A percentile compares a stretch with the other conserved stretches of the same genome.
phyloP scores from a whole-genome alignment of 2,888 invertebrate genomes.

The Andrena praecox region DNA sequence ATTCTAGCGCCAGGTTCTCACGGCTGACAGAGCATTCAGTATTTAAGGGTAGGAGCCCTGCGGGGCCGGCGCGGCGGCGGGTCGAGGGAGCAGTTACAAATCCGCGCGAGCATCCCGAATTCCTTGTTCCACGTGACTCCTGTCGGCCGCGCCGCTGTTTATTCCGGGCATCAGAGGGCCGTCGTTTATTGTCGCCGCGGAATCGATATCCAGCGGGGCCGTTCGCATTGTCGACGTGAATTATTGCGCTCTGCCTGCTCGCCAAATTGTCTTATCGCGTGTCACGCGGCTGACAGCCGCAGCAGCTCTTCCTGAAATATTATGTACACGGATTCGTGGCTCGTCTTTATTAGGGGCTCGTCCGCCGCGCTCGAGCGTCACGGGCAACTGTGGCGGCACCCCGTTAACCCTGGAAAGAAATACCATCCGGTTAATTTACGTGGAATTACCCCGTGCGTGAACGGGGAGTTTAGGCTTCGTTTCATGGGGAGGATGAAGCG shows the following conservation, averaged over 20 bases:
- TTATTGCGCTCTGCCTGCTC: conserved; percentile 60
- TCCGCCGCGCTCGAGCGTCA: conserved; percentile 5
- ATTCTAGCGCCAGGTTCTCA: conserved; percentile 70
- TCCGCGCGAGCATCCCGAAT: conserved; percentile 71
- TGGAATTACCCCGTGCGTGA: background rate
- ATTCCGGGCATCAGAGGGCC: conserved; percentile 55
- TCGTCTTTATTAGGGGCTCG: conserved; percentile 24
- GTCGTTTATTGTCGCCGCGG: conserved; percentile 61
- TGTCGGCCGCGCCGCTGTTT: conserved; percentile 49
- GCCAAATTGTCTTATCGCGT: conserved; percentile 72
- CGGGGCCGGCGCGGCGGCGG: conserved; percentile 54
- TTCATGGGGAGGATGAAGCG: no score
- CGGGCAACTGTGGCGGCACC: background rate
- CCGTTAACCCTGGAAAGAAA: background rate
- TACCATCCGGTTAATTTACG: conserved; percentile 19
- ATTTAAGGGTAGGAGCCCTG: conserved; percentile 73
- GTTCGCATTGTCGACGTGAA: conserved; percentile 63
- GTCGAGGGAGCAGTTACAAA: conserved; percentile 62
- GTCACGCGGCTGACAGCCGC: conserved; percentile 52
- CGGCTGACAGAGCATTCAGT: conserved; percentile 74
- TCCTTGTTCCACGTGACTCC: conserved; percentile 54
- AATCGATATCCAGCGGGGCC: conserved; percentile 60
- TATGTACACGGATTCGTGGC: conserved; percentile 31
- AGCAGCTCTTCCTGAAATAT: conserved; percentile 52
- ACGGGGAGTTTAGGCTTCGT: background rate